Evolutionary conservation across 2,888 invertebrate species (phyloP), one percentile per base, ranked within the genome.

Genomic region (Kuschelorhynchus macadamiae): DNA sequence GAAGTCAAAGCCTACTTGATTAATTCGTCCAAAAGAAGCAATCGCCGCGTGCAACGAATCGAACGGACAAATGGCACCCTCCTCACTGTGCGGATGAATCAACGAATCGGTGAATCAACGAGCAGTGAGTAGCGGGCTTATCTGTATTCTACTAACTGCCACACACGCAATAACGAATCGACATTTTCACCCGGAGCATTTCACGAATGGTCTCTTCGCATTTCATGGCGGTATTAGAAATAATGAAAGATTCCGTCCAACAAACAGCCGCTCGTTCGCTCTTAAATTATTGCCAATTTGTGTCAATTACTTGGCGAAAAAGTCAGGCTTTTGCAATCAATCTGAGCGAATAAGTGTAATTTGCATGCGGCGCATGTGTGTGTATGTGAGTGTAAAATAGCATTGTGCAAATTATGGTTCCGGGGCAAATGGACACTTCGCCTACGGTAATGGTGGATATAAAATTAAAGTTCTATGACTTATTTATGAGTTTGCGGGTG

Each of bases 231-330:
- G 66, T 50, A 11, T 53, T 53, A 20, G n/a, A 20, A 52, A 46
- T 66, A 66, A 66, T 66, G 66, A 66, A 59, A 67, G 67, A 67
- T 67, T 50, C 30, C 14, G 25, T 30, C 36, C 52, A 61, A 32
- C 36, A 62, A 67, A 67, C 46, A 42, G 55, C 62, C 46, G 63
- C 50, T 67, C 46, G 55, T 56, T 61, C 21, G 30, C 17, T 8
- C 16, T 47, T 57, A 63, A 63, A 67, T 67, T 67, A 67, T 63
- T 57, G 49, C 50, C 67, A 62, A 67, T 67, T 67, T 63, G 36
- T 67, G 67, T 67, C 67, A 67, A 67, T 67, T 67, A 67, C 56
- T 39, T 17, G 32, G 14, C 42, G 47, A 50, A 66, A 46, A 57
- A 44, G 30, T 30, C 18, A 12, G 7, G 20, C 46, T 52, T 67